Percentiles rank a stretch among this genome's conserved stretches.
These are phyloP conservation scores for Emydura subglobosa DNA, from an alignment of 2,113 vertebrate genomes.

Conservation along the genomic window DNA sequence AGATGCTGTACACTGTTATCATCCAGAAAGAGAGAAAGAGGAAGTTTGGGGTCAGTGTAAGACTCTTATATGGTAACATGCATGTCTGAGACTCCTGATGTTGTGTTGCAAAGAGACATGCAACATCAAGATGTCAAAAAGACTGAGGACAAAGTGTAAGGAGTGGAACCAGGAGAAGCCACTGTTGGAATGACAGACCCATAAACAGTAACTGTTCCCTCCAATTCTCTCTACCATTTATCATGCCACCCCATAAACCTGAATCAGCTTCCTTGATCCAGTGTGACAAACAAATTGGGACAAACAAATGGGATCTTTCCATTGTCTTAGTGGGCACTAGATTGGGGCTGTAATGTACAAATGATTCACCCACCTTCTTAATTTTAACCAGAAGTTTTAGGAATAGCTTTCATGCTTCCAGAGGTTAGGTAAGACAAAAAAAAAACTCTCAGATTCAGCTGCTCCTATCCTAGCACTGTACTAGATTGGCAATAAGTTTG, in stretches of 20 bases:
- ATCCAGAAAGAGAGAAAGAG: not conserved
- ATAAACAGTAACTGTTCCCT: not conserved
- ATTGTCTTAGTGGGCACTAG: not conserved
- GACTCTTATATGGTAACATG: not conserved
- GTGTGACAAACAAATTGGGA: not conserved
- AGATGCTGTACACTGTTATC: not conserved
- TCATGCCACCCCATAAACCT: not conserved
- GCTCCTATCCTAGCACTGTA: not conserved
- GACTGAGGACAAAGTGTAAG: constrained; percentile 42
- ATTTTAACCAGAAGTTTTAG: not conserved
- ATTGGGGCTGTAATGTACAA: not conserved
- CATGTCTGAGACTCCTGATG: not conserved
- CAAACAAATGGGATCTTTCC: not conserved
- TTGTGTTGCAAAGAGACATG: constrained; percentile 13
- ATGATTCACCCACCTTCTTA: not conserved
- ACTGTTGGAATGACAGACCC: constrained; percentile 33
- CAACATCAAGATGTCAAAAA: not conserved
- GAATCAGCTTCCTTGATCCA: not conserved
- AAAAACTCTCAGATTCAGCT: not conserved
- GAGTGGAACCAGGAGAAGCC: not conserved
- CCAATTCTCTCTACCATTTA: not conserved
- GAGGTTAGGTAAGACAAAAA: not conserved
- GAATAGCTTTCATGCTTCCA: not conserved
- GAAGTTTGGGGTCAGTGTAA: fast-evolving
- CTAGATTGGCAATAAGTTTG: not conserved